These are phyloP conservation scores for Pseudorhiza aurosa DNA, from an alignment of 30 jellyfish, hydroid and myxozoan genomes.

Conservation along the genomic window DNA sequence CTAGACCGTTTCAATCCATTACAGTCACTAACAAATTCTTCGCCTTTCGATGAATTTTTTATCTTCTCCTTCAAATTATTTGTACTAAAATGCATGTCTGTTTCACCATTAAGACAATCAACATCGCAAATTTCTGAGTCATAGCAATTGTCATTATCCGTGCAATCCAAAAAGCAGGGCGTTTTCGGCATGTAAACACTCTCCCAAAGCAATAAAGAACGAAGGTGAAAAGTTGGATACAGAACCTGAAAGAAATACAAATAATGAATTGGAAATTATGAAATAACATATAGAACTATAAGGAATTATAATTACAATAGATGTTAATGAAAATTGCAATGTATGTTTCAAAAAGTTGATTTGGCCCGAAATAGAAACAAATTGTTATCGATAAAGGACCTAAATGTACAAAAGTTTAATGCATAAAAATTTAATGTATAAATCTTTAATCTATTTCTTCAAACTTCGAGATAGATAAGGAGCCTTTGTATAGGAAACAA, in stretches of 20 bases:
- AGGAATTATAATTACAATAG: too few species aligned
- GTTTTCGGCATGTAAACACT: conserved; percentile 54
- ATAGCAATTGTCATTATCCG: conserved; percentile 37
- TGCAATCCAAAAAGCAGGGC: conserved; percentile 30
- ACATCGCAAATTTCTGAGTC: conserved; percentile 19
- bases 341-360: too few species aligned
- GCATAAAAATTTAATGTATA: too few species aligned
- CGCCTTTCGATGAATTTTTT: neutral
- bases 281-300: too few species aligned
- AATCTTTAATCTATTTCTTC: too few species aligned
- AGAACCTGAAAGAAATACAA: conserved; percentile 55
- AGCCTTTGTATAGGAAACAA: too few species aligned
- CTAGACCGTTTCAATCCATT: neutral
- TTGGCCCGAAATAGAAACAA: too few species aligned
- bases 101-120: conserved; percentile 40
- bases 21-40: neutral
- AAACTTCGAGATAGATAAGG: too few species aligned
- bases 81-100: neutral
- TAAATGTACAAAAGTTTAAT: too few species aligned
- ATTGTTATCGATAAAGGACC: too few species aligned
- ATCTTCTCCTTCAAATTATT: neutral
- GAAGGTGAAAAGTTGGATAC: conserved; percentile 77
- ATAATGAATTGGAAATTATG: neutral
- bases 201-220: conserved; percentile 83
- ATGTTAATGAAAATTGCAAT: too few species aligned